Percentiles rank a stretch among this genome's conserved stretches.
Conservation (phyloP, 2,888 invertebrate genomes). For the Scaptomyza caliginosa region DNA sequence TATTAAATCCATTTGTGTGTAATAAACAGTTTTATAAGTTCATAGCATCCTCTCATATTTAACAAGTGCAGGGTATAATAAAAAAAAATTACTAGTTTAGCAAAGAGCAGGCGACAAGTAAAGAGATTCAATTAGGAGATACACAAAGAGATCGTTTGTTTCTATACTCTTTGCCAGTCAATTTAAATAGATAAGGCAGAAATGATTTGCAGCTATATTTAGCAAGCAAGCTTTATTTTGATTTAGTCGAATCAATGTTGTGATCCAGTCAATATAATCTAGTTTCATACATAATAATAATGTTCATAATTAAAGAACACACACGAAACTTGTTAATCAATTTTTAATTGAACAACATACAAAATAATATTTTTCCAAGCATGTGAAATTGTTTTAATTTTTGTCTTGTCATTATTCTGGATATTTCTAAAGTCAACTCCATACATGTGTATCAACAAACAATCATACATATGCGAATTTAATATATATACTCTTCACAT, state of each 20-base stretch:
- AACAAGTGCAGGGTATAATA: not conserved
- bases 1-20: not conserved
- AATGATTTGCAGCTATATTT: not conserved
- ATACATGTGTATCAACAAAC: no score
- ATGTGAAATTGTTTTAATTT: not conserved
- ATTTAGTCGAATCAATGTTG: not conserved
- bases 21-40: not conserved
- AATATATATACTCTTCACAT: no score
- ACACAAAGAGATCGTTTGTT: not conserved
- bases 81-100: not conserved
- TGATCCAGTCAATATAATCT: not conserved
- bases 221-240: not conserved
- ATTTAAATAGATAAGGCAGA: not conserved
- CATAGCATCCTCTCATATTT: not conserved
- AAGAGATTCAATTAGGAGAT: not conserved
- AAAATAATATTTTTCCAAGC: not conserved
- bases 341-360: not conserved
- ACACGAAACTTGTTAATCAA: no score
- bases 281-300: no score
- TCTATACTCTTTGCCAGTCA: not conserved
- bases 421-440: not conserved
- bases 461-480: no score
- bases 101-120: not conserved
- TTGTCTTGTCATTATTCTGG: not conserved
- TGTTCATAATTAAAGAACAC: no score